Evolutionary conservation across 2,888 invertebrate genomes (phyloP), one percentile per base, ranked within the genome.

Genomic region (Eristalis intricaria): DNA sequence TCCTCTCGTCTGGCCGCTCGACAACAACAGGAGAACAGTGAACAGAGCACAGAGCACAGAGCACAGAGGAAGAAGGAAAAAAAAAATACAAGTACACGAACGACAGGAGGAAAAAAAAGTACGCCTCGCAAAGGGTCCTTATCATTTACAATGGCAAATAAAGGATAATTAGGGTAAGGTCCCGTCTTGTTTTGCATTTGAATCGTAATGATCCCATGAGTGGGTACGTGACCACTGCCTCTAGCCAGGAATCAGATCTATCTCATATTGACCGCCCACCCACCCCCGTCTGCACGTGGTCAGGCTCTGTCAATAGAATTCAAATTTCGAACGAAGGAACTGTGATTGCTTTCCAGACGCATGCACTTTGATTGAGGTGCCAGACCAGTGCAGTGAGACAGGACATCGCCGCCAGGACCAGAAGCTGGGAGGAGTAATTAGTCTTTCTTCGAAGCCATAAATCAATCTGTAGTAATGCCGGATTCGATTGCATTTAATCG

Each of bases 91-190:
- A 60, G 60, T 26, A 29, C 13, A 23, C 2, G 26, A 26, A 8
- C 3, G 22, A 76, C 84, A 84, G n/a, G n/a, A n/a, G n/a, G n/a
- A n/a, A 79, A 79, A 78, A 32, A 10, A 32, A 32, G 8, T 32
- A 8, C 19, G n/a, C 50, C 50, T 84, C 78, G 75, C 74, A 75
- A 84, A 89, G 89, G 78, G 84, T 83, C 87, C 89, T 89, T 88
- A 84, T 84, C 86, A 88, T 89, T 84, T 89, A 89, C 88, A 89
- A 88, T 86, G 78, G 88, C 85, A 89, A 89, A 89, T 89, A 89
- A 89, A 88, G 89, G 89, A 89, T 89, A 89, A 89, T 89, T 89
- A 89, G 89, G 87, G 87, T 85, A 84, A 78, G 81, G 86, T 87
- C 89, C 76, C 81, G 71, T 81, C 85, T 80, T 84, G 69, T 77